A percentile compares a stretch with the other conserved stretches of the same genome.
These are phyloP conservation scores for Coreoperca whiteheadi DNA, from an alignment of 2,113 vertebrate genomes.

Conservation along the genomic window DNA sequence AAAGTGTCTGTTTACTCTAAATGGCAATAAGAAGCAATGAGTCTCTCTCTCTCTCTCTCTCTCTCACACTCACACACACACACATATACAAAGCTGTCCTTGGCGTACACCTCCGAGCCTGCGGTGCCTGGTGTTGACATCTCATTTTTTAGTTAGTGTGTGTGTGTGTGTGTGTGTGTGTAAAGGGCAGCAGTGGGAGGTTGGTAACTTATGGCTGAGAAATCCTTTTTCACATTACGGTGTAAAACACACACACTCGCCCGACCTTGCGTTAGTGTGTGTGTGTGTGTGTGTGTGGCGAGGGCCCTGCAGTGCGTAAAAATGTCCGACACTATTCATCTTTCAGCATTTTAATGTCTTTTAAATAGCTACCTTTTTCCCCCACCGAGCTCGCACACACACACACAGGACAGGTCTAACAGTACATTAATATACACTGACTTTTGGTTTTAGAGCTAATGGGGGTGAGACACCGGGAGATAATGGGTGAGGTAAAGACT, in stretches of 20 bases:
- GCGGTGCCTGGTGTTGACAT: constrained; percentile 58
- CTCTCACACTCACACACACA: neutral
- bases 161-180: constrained; percentile 14
- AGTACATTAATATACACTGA: constrained; percentile 53
- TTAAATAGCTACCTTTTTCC: constrained; percentile 76
- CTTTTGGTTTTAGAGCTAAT: constrained; percentile 14
- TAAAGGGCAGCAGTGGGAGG: constrained; percentile 64
- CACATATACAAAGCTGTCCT: constrained; percentile 47
- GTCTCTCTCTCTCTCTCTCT: neutral
- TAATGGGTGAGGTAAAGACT: neutral
- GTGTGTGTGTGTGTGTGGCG: constrained; percentile 43
- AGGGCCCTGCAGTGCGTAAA: constrained; percentile 79
- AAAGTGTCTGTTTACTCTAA: constrained; percentile 11
- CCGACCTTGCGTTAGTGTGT: constrained; percentile 47
- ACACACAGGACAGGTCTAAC: neutral
- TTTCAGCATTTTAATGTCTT: constrained; percentile 76
- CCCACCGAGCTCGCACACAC: neutral
- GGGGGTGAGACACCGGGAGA: neutral
- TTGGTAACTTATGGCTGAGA: constrained; percentile 58
- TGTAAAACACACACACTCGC: constrained; percentile 15
- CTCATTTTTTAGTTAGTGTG: constrained; percentile 60
- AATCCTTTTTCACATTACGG: constrained; percentile 50
- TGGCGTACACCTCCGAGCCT: constrained; percentile 51
- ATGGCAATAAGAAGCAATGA: constrained; percentile 8
- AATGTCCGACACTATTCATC: constrained; percentile 75